These are phyloP conservation scores for Pholis gunnellus DNA, from an alignment of 2,113 vertebrate species.

Conservation along the genomic window DNA sequence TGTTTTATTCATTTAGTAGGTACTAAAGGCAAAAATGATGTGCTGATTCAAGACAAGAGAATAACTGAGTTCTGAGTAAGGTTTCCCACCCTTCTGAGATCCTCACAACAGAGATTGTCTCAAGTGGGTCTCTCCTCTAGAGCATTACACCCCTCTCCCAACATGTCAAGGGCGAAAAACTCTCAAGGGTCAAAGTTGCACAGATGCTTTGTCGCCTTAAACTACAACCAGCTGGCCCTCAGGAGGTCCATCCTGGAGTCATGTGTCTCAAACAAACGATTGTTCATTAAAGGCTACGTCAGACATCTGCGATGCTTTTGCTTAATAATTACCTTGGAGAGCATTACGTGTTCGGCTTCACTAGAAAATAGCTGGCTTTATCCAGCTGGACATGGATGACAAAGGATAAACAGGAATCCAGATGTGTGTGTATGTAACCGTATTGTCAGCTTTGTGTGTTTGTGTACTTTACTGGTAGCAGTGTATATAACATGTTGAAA, in stretches of 20 bases:
- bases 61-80: conserved; percentile 1
- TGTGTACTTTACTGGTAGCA: conserved; percentile 51
- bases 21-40: not conserved
- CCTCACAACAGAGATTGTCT: not conserved
- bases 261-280: conserved; percentile 38
- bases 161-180: conserved; percentile 29
- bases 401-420: conserved; percentile 32
- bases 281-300: conserved; percentile 42
- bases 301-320: conserved; percentile 53
- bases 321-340: conserved; percentile 67
- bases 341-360: conserved; percentile 34
- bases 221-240: conserved; percentile 65
- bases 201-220: conserved; percentile 60
- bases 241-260: conserved; percentile 35
- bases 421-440: conserved; percentile 52
- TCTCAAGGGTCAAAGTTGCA: conserved; percentile 61
- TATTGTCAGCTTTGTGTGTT: conserved; percentile 29
- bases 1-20: not conserved
- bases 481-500: conserved; percentile 21
- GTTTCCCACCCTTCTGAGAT: conserved; percentile 28
- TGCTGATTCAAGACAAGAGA: conserved; percentile 3
- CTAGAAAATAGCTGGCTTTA: conserved; percentile 4
- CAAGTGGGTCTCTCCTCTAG: not conserved
- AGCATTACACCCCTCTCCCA: conserved; percentile 34
- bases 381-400: conserved; percentile 52